These are phyloP conservation scores for Anthopleura xanthogrammica DNA, from an alignment of 92 coral and sea anemone genomes.

Conservation along the genomic window DNA sequence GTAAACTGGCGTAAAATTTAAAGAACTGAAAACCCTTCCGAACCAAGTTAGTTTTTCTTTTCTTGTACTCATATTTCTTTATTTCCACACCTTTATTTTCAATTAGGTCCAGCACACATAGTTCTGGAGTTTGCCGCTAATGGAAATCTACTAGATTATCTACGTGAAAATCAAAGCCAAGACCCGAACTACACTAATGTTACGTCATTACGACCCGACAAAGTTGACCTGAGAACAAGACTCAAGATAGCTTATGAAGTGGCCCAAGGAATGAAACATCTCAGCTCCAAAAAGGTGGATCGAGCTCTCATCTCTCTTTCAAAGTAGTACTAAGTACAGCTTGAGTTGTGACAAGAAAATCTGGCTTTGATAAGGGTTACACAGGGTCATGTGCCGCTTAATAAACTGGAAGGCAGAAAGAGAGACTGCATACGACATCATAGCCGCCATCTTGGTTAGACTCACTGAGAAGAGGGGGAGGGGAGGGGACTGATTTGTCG, in stretches of 20 bases:
- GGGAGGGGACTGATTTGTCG: too few relatives aligned
- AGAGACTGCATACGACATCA: not conserved
- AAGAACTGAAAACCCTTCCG: too few relatives aligned
- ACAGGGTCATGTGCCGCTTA: too few relatives aligned
- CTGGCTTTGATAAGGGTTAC: not conserved
- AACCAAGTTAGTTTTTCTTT: not conserved
- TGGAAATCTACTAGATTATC: slow-evolving; percentile 57
- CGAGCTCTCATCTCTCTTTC: not conserved
- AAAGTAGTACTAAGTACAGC: not conserved
- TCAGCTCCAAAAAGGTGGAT: slow-evolving; percentile 51
- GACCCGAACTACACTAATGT: not conserved
- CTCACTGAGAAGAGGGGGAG: too few relatives aligned
- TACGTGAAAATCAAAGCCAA: slow-evolving; percentile 17
- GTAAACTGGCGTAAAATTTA: too few relatives aligned
- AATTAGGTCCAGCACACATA: slow-evolving; percentile 56
- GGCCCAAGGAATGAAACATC: slow-evolving; percentile 64
- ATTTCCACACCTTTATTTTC: not conserved
- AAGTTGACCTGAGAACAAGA: slow-evolving; percentile 32
- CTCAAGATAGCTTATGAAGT: slow-evolving; percentile 62
- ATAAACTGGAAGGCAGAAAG: not conserved
- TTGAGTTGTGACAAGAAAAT: not conserved
- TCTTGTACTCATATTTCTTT: not conserved
- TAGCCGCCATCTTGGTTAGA: too few relatives aligned
- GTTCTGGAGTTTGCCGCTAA: slow-evolving; percentile 64
- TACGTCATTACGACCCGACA: not conserved